Conservation (phyloP, 2,888 invertebrate genomes). For the Elaeidobius kamerunicus region DNA sequence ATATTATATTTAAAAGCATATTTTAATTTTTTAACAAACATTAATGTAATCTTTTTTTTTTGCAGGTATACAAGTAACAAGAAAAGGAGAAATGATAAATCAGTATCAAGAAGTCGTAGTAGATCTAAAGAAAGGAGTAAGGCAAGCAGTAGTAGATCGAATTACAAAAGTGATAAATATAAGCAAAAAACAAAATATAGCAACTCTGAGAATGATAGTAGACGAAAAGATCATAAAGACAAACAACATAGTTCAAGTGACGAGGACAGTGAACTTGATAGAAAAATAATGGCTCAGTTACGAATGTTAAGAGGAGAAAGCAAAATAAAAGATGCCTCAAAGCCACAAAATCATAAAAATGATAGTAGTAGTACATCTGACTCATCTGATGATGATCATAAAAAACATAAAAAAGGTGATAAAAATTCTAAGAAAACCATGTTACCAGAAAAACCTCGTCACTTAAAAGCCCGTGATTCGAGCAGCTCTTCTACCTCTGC, state of each 20-base stretch:
- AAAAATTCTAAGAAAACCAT: slow-evolving; percentile 27
- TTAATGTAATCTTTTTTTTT: no score
- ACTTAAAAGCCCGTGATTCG: slow-evolving; percentile 12
- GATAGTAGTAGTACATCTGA: slow-evolving; percentile 14
- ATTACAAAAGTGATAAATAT: background rate
- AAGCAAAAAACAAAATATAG: slow-evolving; percentile 14
- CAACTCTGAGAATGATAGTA: slow-evolving; percentile 12
- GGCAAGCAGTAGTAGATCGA: no score
- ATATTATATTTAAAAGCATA: no score
- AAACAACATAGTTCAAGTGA: slow-evolving; percentile 3
- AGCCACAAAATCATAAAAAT: background rate
- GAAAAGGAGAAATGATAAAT: slow-evolving; percentile 3
- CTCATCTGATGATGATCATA: slow-evolving; percentile 11
- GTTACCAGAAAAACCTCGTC: slow-evolving; percentile 21
- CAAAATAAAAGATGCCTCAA: background rate
- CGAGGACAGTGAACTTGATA: slow-evolving; percentile 20
- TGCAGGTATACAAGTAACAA: no score
- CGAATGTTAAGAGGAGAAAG: slow-evolving; percentile 23
- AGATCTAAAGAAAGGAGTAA: slow-evolving; percentile 8
- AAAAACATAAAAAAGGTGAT: slow-evolving; percentile 7
- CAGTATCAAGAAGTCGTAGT: slow-evolving; percentile 9
- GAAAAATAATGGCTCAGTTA: slow-evolving; percentile 27
- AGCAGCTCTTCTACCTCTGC: slow-evolving; percentile 31
- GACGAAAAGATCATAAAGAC: no score
- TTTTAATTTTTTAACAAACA: no score